Percentiles rank a stretch among this genome's conserved stretches.
phyloP scores from a whole-genome alignment of 2,797 vertebrate species.

The Pogonophryne albipinna region DNA sequence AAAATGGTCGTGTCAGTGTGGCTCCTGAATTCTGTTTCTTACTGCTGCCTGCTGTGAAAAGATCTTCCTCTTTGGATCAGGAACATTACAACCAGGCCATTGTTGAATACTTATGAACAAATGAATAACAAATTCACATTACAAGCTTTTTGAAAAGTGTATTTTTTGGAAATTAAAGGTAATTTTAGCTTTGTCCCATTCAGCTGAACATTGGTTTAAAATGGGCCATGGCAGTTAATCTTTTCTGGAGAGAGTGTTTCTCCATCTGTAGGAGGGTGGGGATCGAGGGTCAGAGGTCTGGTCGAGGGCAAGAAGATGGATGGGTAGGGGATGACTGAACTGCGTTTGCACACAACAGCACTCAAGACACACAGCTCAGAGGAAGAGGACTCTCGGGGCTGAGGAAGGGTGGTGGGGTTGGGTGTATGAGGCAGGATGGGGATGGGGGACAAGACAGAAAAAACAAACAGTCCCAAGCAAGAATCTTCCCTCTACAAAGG shows the following conservation, averaged over 20 bases:
- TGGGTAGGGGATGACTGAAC: constrained; percentile 33
- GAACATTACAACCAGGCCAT: constrained; percentile 40
- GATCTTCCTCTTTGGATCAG: constrained; percentile 49
- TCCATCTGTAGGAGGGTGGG: constrained; percentile 38
- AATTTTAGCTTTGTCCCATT: not conserved
- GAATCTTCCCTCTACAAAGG: constrained; percentile 67
- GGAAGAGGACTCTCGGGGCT: constrained; percentile 42
- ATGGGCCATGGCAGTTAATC: not conserved
- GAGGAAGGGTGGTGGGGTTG: constrained; percentile 37
- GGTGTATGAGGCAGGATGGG: constrained; percentile 53
- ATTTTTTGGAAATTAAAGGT: constrained; percentile 11
- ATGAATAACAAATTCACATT: constrained; percentile 22
- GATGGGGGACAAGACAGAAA: constrained; percentile 65
- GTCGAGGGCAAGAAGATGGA: constrained; percentile 48
- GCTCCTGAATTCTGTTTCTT: constrained; percentile 28
- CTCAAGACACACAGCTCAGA: constrained; percentile 32
- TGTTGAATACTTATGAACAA: constrained; percentile 44
- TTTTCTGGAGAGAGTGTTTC: constrained; percentile 42
- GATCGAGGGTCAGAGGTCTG: constrained; percentile 54
- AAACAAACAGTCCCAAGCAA: constrained; percentile 72
- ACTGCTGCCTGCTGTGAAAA: constrained; percentile 35
- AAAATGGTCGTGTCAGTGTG: constrained; percentile 41
- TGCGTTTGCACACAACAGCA: constrained; percentile 32
- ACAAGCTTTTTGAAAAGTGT: constrained; percentile 1
- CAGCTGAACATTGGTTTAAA: constrained; percentile 2